Conservation (phyloP, 2,888 invertebrate genomes). For the Chesias legatella region DNA sequence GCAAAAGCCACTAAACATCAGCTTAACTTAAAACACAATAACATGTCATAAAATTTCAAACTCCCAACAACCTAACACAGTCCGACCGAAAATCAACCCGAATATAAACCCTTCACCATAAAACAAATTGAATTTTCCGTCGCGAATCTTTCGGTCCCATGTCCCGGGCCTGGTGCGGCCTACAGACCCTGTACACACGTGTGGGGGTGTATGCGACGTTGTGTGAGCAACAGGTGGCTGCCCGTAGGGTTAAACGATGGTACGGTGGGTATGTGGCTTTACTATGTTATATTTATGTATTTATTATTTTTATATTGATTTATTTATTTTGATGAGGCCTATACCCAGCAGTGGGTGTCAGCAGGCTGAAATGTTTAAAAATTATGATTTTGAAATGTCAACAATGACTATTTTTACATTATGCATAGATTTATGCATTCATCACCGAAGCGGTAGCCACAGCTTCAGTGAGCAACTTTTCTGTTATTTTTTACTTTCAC, state of each 20-base stretch:
- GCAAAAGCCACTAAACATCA: constrained; percentile 1
- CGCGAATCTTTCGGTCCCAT: constrained; percentile 42
- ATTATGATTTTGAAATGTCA: too few species aligned
- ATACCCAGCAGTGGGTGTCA: too few species aligned
- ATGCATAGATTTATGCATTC: too few species aligned
- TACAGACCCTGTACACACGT: constrained; percentile 28
- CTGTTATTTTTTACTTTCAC: too few species aligned
- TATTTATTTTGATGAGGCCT: too few species aligned
- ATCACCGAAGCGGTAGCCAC: too few species aligned
- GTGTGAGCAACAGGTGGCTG: constrained; percentile 76
- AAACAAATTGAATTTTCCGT: constrained; percentile 69
- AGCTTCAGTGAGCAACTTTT: too few species aligned
- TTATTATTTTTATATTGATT: too few species aligned
- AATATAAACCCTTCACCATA: constrained; percentile 61
- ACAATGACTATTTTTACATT: too few species aligned
- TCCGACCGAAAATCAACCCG: constrained; percentile 43
- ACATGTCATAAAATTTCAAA: constrained; percentile 13
- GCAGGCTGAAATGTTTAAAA: too few species aligned
- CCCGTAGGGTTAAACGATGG: constrained; percentile 75
- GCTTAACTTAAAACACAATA: constrained; percentile 3
- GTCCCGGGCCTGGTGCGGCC: constrained; percentile 41
- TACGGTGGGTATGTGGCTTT: constrained; percentile 46
- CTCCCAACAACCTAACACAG: constrained; percentile 35
- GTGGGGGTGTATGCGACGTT: constrained; percentile 47
- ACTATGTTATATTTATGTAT: constrained; percentile 29